Evolutionary conservation across 2,888 invertebrate species (phyloP).

Genomic region (Cataglyphis livida): DNA sequence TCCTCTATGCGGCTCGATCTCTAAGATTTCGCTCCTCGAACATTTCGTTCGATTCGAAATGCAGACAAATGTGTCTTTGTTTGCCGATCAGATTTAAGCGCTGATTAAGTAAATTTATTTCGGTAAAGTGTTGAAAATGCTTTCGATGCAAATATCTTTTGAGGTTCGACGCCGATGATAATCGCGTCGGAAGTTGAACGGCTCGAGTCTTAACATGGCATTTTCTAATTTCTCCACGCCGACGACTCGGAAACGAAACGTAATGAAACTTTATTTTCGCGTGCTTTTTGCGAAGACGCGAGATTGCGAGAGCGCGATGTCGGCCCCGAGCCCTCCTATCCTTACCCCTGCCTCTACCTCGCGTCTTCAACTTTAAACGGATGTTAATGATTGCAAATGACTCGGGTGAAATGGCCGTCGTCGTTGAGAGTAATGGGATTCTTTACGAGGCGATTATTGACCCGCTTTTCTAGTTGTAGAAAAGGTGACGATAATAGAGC

Average conservation of each 20-base stretch:
- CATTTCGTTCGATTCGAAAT: slow-evolving; percentile 12
- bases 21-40: neutral
- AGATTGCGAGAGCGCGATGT: slow-evolving; percentile 27
- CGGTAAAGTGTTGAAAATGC: neutral
- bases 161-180: slow-evolving; percentile 4
- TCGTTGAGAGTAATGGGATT: slow-evolving; percentile 70
- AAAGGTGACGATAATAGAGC: slow-evolving; percentile 67
- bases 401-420: slow-evolving; percentile 65
- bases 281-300: slow-evolving; percentile 28
- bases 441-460: slow-evolving; percentile 77
- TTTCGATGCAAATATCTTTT: neutral
- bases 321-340: neutral
- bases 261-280: slow-evolving; percentile 52
- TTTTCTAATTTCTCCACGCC: slow-evolving; percentile 31
- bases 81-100: neutral
- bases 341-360: slow-evolving; percentile 20
- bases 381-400: slow-evolving; percentile 71
- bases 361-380: slow-evolving; percentile 53
- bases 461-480: slow-evolving; percentile 70
- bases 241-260: slow-evolving; percentile 17
- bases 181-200: slow-evolving; percentile 23
- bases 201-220: slow-evolving; percentile 35
- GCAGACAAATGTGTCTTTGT: neutral
- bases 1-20: slow-evolving; percentile 16
- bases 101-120: slow-evolving; percentile 19